Evolutionary conservation across 2,113 vertebrate genomes (phyloP), one percentile per base, ranked within the genome.

Genomic region (Mungos mungo): DNA sequence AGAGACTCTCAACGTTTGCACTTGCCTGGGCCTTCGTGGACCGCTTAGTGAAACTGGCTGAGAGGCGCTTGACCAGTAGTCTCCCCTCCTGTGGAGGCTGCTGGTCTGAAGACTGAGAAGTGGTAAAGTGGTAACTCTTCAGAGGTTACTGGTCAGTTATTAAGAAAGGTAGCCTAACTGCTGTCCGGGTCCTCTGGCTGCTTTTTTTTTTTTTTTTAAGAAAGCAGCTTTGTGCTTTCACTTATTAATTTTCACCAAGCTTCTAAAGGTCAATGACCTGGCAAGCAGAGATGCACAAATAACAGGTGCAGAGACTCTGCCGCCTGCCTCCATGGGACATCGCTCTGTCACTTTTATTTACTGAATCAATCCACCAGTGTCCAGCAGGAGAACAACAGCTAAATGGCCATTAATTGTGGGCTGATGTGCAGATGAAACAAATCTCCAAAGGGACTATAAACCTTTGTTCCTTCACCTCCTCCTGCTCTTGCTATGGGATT

Each of bases 301-400:
- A 99, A 98, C 99, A 99, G 99, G 99, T 99, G 98, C 98, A 98
- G 98, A 96, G 96, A 97, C 98, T 98, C 98, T 97, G 96, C 98
- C 83, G 97, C 97, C 98, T 98, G 97, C 97, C 97, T 97, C 98
- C 97, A 96, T 96, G 98, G 98, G 98, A 99, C 98, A 98, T 97
- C 88, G 87, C 97, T 98, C 98, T 99, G 98, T 99, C 99, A 99
- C 98, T 99, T 99, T 99, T 99, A 99, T 99, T 99, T 99, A 99
- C 98, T 98, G 98, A 99, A 99, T 99, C 99, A 99, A 99, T 99
- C 99, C 98, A 99, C 98, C 98, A 99, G 98, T 98, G 98, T 99
- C 99, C 99, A 98, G 98, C 98, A 98, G 98, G 98, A 99, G 98
- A 99, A 99, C 98, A 98, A 99, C 98, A 99, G 98, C 98, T 99